These are phyloP conservation scores for Acanthococcus lagerstroemiae DNA, from an alignment of 2,888 invertebrate genomes.

Conservation along the genomic window DNA sequence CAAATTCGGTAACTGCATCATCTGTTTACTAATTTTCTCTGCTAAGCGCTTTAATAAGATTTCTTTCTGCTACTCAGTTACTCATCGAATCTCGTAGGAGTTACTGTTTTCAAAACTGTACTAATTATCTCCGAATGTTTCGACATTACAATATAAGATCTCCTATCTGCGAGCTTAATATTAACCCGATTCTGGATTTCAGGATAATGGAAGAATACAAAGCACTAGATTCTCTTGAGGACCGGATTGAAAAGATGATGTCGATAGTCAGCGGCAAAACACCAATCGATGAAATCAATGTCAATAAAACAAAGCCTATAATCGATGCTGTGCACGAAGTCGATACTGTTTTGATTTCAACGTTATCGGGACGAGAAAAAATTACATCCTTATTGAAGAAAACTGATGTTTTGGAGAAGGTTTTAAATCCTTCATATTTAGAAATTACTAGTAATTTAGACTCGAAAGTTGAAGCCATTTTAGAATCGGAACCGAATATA, in stretches of 20 bases:
- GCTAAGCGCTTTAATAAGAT: no score
- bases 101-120: no score
- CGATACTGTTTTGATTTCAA: conserved; percentile 22
- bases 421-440: conserved; percentile 20
- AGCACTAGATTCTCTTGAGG: not conserved
- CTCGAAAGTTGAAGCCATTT: conserved; percentile 4
- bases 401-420: conserved; percentile 2
- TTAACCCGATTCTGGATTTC: no score
- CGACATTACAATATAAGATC: no score
- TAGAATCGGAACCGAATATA: not conserved
- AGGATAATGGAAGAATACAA: no score
- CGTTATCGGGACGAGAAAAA: conserved; percentile 11
- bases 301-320: conserved; percentile 13
- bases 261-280: not conserved
- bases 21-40: no score
- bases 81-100: no score
- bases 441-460: not conserved
- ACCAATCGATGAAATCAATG: not conserved
- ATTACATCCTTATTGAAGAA: conserved; percentile 20
- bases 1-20: no score
- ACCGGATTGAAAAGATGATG: not conserved
- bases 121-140: no score
- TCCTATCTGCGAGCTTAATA: no score
- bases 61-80: no score
- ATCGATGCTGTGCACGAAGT: conserved; percentile 14